Evolutionary conservation across 2,888 invertebrate genomes (phyloP).

Genomic region (Meghimatium bilineatum): DNA sequence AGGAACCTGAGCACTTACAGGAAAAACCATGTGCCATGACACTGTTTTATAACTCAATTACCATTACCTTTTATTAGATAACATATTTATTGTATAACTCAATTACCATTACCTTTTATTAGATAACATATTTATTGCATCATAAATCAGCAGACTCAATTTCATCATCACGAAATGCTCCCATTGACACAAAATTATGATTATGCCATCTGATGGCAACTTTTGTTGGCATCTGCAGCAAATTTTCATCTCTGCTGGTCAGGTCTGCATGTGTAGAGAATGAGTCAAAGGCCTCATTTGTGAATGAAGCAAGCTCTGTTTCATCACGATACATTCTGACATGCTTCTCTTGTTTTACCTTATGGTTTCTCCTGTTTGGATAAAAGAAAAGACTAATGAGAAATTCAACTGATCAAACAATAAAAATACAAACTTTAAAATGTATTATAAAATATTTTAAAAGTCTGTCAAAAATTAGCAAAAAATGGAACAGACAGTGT

Average conservation of each 20-base stretch:
- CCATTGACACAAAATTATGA: background rate
- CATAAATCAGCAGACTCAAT: slow-evolving; percentile 15
- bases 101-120: no score
- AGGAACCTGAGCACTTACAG: no score
- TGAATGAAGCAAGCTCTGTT: slow-evolving; percentile 31
- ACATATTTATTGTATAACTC: no score
- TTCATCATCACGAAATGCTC: background rate
- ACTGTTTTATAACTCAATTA: no score
- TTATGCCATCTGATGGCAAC: slow-evolving; percentile 40
- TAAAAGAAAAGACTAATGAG: background rate
- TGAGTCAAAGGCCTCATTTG: slow-evolving; percentile 39
- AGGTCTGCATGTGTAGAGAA: background rate
- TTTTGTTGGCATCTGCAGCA: background rate
- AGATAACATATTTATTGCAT: no score
- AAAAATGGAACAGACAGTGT: no score
- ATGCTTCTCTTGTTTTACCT: slow-evolving; percentile 11
- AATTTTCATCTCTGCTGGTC: background rate
- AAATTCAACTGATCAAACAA: background rate
- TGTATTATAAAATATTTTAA: background rate
- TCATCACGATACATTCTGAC: slow-evolving; percentile 42
- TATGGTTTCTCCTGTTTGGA: slow-evolving; percentile 21
- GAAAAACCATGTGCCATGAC: no score
- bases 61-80: no score
- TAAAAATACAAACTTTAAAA: background rate
- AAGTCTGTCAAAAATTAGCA: no score